These are phyloP conservation scores for Pammene aurita DNA, from an alignment of 2,888 invertebrate genomes.

Conservation along the genomic window DNA sequence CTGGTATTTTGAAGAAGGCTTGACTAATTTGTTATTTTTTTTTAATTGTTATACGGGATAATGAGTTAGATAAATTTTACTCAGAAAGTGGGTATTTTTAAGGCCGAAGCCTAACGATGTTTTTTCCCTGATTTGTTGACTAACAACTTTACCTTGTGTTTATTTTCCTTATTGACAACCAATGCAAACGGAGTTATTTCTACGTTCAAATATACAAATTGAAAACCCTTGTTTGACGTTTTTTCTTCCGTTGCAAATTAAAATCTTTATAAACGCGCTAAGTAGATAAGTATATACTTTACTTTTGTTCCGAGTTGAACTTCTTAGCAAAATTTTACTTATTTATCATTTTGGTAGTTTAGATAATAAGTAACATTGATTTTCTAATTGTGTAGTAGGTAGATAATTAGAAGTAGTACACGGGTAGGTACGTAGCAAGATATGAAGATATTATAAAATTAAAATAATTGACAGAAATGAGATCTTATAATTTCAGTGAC, in stretches of 20 bases:
- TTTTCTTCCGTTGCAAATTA: background rate
- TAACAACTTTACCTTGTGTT: background rate
- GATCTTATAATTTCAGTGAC: too few species aligned
- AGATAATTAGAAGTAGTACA: too few species aligned
- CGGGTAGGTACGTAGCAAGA: too few species aligned
- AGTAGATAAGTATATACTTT: background rate
- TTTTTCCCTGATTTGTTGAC: conserved; percentile 1
- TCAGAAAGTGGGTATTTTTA: background rate
- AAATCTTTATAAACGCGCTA: background rate
- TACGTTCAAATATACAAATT: conserved; percentile 9
- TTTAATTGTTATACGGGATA: background rate
- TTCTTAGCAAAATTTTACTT: too few species aligned
- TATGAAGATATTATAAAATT: too few species aligned
- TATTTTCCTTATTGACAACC: conserved; percentile 9
- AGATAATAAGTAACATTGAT: too few species aligned
- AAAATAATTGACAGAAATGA: too few species aligned
- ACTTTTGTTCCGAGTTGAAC: too few species aligned
- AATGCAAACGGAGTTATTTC: conserved; percentile 9
- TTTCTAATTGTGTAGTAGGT: too few species aligned
- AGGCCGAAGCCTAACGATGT: background rate
- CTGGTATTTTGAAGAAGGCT: too few species aligned
- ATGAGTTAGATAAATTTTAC: background rate
- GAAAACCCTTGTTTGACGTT: background rate
- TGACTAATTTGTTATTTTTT: too few species aligned
- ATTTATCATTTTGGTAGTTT: too few species aligned